Percentiles rank a stretch among this genome's conserved stretches.
Conservation (phyloP, 53 echinoderm and acorn worm species). For the Henricia sp. region DNA sequence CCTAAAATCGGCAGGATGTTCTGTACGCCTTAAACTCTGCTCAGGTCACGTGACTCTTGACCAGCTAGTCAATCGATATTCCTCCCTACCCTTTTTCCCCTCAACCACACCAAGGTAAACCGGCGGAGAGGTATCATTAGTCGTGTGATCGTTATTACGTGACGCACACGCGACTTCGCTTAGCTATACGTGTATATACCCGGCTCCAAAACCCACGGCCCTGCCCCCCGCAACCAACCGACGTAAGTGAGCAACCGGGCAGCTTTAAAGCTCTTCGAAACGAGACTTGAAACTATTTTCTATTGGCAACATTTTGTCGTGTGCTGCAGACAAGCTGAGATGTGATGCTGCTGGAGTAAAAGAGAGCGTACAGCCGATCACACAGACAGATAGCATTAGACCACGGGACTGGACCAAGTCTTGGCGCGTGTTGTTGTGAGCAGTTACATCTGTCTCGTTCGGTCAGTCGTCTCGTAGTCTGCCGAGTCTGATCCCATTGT, state of each 20-base stretch:
- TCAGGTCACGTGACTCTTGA: slow-evolving; percentile 26
- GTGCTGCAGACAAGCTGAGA: slow-evolving; percentile 30
- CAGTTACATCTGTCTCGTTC: slow-evolving; percentile 4
- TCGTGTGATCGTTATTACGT: slow-evolving; percentile 50
- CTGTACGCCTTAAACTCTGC: slow-evolving; percentile 16
- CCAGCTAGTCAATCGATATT: slow-evolving; percentile 23
- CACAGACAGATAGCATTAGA: neutral
- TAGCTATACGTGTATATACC: no score
- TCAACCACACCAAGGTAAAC: slow-evolving; percentile 47
- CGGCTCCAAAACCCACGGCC: slow-evolving; percentile 18
- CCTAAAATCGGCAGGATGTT: neutral
- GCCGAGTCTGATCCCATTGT: neutral
- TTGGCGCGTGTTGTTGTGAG: neutral
- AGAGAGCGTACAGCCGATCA: neutral
- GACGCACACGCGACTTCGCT: slow-evolving; percentile 21
- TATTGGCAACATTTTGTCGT: slow-evolving; percentile 24
- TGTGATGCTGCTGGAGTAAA: slow-evolving; percentile 20
- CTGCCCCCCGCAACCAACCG: slow-evolving; percentile 34
- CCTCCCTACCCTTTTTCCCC: slow-evolving; percentile 17
- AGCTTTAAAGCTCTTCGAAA: slow-evolving; percentile 9
- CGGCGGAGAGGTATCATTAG: slow-evolving; percentile 30
- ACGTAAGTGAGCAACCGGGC: slow-evolving; percentile 34
- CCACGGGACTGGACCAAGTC: slow-evolving; percentile 16
- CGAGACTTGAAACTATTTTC: slow-evolving; percentile 19
- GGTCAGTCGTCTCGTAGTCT: neutral